A percentile compares a stretch with the other conserved stretches of the same genome.
Evolutionary conservation across 2,888 invertebrate species (phyloP).

Genomic region (Scaeva pyrastri): DNA sequence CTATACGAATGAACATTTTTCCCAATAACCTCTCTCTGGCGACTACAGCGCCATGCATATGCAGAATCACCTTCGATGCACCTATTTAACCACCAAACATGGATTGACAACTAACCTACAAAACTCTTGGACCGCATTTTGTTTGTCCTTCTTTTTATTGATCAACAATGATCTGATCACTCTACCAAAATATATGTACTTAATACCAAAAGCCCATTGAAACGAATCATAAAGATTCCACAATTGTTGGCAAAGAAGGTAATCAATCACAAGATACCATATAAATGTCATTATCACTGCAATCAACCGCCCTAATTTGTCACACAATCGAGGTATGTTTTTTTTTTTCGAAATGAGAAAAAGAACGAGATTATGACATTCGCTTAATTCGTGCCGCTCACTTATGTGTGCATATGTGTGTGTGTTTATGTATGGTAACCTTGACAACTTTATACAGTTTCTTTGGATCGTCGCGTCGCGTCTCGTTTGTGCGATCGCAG

Average conservation of each 20-base stretch:
- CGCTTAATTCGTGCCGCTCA: conserved; percentile 51
- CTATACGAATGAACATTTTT: neutral
- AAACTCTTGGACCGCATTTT: conserved; percentile 19
- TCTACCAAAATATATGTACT: neutral
- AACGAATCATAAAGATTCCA: conserved; percentile 43
- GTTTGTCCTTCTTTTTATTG: conserved; percentile 19
- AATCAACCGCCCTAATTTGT: conserved; percentile 61
- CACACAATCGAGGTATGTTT: conserved; percentile 51
- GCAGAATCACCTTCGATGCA: neutral
- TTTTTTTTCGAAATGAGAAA: conserved; percentile 11
- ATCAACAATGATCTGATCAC: neutral
- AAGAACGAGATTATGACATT: conserved; percentile 65
- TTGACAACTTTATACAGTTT: conserved; percentile 70
- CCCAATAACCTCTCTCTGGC: neutral
- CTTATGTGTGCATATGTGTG: conserved; percentile 3
- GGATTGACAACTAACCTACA: conserved; percentile 24
- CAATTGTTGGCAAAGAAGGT: conserved; percentile 30
- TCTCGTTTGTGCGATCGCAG: too few relatives aligned
- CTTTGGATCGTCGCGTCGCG: conserved; percentile 11
- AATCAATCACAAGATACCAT: conserved; percentile 58
- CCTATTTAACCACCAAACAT: neutral
- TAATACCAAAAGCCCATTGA: conserved; percentile 2
- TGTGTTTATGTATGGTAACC: conserved; percentile 39
- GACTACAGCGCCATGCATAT: conserved; percentile 1
- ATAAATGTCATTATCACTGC: conserved; percentile 67